Conservation (phyloP, 2,797 vertebrate species). For the Poecilia gillii region DNA sequence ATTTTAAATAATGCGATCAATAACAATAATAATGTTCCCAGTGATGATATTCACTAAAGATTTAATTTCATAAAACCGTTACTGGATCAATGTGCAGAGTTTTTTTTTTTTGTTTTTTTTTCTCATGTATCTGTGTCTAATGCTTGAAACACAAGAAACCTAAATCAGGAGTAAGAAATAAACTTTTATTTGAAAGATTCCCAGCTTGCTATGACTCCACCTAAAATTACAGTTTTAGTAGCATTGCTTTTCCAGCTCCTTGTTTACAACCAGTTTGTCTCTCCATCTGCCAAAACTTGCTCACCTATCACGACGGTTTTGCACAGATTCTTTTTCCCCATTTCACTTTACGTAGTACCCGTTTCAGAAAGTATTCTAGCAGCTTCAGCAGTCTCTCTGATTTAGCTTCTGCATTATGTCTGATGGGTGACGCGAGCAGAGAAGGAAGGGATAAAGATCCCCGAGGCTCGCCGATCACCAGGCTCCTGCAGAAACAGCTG, state of each 20-base stretch:
- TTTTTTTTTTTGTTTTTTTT: neutral
- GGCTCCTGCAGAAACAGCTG: conserved; percentile 59
- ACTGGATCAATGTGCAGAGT: neutral
- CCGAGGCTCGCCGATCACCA: conserved; percentile 46
- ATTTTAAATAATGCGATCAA: neutral
- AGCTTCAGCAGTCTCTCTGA: conserved; percentile 14
- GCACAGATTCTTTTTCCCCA: neutral
- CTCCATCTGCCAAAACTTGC: neutral
- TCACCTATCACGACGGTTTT: neutral
- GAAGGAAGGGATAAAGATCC: conserved; percentile 34
- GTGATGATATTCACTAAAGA: neutral
- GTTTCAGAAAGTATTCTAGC: conserved; percentile 7
- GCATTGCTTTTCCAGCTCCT: neutral
- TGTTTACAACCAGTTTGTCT: neutral
- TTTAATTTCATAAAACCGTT: neutral
- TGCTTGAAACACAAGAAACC: neutral
- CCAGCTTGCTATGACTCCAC: neutral
- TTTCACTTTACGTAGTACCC: conserved; percentile 3
- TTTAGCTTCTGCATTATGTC: conserved; percentile 28
- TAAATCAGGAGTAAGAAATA: neutral
- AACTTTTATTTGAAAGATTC: neutral
- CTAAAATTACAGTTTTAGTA: neutral
- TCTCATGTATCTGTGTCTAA: neutral
- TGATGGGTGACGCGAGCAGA: conserved; percentile 26
- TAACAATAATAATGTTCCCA: neutral